These are phyloP conservation scores for Odocoileus virginianus DNA, from an alignment of 2,113 vertebrate genomes.

Conservation along the genomic window DNA sequence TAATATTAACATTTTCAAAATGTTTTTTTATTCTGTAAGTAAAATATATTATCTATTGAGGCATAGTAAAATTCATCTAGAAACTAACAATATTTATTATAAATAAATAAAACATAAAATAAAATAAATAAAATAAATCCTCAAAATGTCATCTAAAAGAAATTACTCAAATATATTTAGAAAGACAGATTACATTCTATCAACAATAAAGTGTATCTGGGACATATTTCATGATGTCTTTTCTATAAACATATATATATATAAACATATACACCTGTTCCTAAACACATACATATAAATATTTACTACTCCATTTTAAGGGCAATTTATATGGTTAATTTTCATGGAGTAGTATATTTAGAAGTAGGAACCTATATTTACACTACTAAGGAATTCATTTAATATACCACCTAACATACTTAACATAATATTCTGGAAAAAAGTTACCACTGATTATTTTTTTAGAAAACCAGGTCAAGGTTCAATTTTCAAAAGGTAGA, in stretches of 20 bases:
- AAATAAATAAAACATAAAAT: too few relatives aligned
- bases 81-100: neutral
- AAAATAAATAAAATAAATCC: neutral
- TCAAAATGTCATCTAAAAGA: neutral
- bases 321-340: neutral
- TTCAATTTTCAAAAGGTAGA: slow-evolving; percentile 6
- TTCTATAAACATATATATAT: neutral
- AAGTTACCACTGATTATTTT: neutral
- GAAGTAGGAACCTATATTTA: neutral
- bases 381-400: neutral
- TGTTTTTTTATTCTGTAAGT: neutral
- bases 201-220: neutral
- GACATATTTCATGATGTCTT: neutral
- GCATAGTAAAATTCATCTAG: neutral
- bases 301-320: neutral
- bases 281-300: neutral
- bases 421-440: slow-evolving; percentile 22
- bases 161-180: neutral
- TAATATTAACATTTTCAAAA: slow-evolving; percentile 3
- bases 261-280: neutral
- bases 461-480: slow-evolving; percentile 22
- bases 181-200: neutral
- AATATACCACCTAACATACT: neutral
- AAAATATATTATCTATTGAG: neutral
- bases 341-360: neutral